Evolutionary conservation across 1,140 invertebrate genomes (phyloP).

Genomic region (Trichonephila clavipes): DNA sequence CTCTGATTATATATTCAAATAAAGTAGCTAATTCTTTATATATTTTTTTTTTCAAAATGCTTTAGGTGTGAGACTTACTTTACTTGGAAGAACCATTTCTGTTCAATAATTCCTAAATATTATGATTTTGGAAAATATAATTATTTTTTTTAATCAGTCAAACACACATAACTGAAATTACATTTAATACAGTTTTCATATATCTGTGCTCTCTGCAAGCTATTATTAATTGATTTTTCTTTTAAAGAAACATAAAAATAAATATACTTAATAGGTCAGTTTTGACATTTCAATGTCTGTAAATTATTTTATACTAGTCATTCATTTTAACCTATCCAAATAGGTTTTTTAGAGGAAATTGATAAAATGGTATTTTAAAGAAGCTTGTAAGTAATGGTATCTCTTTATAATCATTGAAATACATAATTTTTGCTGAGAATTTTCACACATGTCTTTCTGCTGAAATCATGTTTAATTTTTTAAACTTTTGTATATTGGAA

Average conservation of each 20-base stretch:
- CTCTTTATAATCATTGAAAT: background rate
- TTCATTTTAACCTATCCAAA: background rate
- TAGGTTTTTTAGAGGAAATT: background rate
- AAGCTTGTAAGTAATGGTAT: background rate
- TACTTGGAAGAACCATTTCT: too few species aligned
- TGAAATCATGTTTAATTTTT: background rate
- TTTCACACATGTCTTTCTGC: background rate
- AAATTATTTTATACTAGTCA: conserved; percentile 9
- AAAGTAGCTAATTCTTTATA: too few species aligned
- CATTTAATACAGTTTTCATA: too few species aligned
- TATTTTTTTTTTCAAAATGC: too few species aligned
- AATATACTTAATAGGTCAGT: background rate
- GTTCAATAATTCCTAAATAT: too few species aligned
- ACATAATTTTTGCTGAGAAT: background rate
- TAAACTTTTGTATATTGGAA: background rate
- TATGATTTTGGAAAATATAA: too few species aligned
- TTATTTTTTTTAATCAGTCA: too few species aligned
- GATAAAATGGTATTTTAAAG: background rate
- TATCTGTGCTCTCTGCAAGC: background rate
- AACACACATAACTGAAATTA: too few species aligned
- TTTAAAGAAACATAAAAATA: background rate
- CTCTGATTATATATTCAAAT: too few species aligned
- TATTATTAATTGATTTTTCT: background rate
- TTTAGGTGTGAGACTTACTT: too few species aligned
- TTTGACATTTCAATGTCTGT: background rate